Evolutionary conservation across 2,113 vertebrate species (phyloP), one percentile per base, ranked within the genome.

Genomic region (Blennius ocellaris): DNA sequence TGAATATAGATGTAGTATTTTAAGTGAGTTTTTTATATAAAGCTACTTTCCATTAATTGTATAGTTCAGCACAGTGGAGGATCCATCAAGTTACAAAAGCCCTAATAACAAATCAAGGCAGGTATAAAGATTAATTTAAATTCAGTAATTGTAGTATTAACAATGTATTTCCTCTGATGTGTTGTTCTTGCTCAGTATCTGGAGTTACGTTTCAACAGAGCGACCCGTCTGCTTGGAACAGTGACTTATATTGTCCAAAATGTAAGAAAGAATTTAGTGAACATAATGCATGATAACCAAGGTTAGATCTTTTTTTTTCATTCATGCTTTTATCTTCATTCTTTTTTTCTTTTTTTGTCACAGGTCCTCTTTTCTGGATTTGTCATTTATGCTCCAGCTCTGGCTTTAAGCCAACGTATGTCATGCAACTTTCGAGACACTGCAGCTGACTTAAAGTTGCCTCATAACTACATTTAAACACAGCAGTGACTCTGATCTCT

Each of bases 331-430:
- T 37, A 40, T 51, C n/a, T n/a, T n/a, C n/a, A n/a, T n/a, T n/a
- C n/a, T n/a, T n/a, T 44, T 62, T 40, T 17, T 5, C 4, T 2
- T 41, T 30, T 43, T 60, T 47, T 69, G 59, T 70, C 3, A 41
- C 87, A 99, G 97, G 88, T 94, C 58, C 87, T 97, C 57, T 96
- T 97, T 77, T 96, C 96, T 49, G 97, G 97, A 80, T 95, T 98
- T 64, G 96, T 95, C 65, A 96, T 99, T 92, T 99, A 98, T 60
- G 94, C 95, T 48, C 97, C 97, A 69, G 97, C 97, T 54, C 92
- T 99, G 61, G 96, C 97, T 73, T 90, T 99, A 88, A 97, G 96
- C 91, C 96, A 97, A 96, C 97, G 97, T 97, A 76, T 8, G 48
- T 48, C 30, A 30, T 30, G 21, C 21, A 30, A 30, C 21, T 30